These are phyloP conservation scores for Eulacestoma nigropectus DNA, from an alignment of 2,113 vertebrate species.

Conservation along the genomic window DNA sequence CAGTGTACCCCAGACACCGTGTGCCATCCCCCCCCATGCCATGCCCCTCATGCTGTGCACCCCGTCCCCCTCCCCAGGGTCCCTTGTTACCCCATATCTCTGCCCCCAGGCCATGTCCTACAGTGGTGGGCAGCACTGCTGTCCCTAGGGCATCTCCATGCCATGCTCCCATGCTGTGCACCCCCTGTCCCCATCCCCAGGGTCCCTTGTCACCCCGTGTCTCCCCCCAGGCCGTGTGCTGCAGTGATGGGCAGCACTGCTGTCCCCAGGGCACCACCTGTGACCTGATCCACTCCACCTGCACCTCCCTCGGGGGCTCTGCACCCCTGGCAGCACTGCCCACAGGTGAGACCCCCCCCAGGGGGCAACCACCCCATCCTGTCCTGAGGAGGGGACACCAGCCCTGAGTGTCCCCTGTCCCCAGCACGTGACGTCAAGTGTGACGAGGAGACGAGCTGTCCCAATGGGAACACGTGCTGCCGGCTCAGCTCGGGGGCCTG, in stretches of 20 bases:
- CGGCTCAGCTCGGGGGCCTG: not conserved
- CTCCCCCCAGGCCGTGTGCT: not conserved
- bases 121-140: not conserved
- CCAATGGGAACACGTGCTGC: not conserved
- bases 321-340: not conserved
- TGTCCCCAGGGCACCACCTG: slow-evolving; percentile 14
- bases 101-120: not conserved
- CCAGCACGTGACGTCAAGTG: not conserved
- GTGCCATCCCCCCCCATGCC: not conserved
- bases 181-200: not conserved
- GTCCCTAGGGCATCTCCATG: not conserved
- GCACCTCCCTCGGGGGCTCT: not conserved
- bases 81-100: not conserved
- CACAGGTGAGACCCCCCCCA: not conserved
- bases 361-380: not conserved
- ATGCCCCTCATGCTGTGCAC: too few relatives aligned
- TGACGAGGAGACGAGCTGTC: not conserved
- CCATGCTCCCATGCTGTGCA: not conserved
- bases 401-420: not conserved
- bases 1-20: not conserved
- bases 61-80: not conserved
- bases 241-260: not conserved
- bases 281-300: not conserved
- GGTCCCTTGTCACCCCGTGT: not conserved
- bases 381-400: not conserved